Evolutionary conservation across 2,888 invertebrate species (phyloP).

Genomic region (Heteropelma amictum): DNA sequence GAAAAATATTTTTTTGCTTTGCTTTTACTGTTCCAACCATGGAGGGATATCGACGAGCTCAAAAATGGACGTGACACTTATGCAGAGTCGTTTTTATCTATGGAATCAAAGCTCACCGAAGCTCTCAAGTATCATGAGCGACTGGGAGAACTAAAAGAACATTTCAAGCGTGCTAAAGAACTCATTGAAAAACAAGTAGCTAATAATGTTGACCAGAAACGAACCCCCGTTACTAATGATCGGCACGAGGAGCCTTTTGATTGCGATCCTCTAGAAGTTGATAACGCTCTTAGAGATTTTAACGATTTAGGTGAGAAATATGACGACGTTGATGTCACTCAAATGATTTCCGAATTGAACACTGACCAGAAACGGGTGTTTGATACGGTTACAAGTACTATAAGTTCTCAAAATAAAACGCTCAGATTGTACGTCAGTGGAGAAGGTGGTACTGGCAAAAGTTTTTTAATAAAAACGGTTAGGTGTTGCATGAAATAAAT

Average conservation of each 20-base stretch:
- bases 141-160: background rate
- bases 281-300: conserved; percentile 52
- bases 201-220: conserved; percentile 7
- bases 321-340: conserved; percentile 12
- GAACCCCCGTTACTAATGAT: no score
- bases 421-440: conserved; percentile 53
- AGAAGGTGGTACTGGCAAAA: conserved; percentile 48
- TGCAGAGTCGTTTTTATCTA: conserved; percentile 35
- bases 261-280: conserved; percentile 44
- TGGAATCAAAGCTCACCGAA: conserved; percentile 29
- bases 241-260: conserved; percentile 27
- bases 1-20: conserved; percentile 40
- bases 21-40: conserved; percentile 30
- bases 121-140: conserved; percentile 34
- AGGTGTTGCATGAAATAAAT: conserved; percentile 57
- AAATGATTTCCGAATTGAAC: conserved; percentile 49
- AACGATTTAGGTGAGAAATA: conserved; percentile 24
- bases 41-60: conserved; percentile 39
- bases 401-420: background rate
- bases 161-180: background rate
- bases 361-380: conserved; percentile 51
- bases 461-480: conserved; percentile 59
- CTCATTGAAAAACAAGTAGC: background rate
- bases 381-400: conserved; percentile 10
- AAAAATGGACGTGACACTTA: conserved; percentile 45